These are phyloP conservation scores for Dinocampus coccinellae DNA, from an alignment of 2,888 invertebrate species.

Conservation along the genomic window DNA sequence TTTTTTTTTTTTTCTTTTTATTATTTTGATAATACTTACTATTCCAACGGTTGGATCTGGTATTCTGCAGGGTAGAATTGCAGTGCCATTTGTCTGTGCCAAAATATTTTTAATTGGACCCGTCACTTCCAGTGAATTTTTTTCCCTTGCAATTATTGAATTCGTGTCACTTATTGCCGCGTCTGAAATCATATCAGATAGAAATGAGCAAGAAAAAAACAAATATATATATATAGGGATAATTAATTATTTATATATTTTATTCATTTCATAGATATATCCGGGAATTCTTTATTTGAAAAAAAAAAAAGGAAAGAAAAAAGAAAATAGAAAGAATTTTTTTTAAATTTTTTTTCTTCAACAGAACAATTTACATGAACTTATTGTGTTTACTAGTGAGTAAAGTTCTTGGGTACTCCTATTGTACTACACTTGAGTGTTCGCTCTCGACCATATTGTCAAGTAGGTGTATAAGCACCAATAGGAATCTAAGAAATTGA, in stretches of 20 bases:
- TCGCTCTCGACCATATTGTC: conserved; percentile 35
- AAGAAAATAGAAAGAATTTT: too few relatives aligned
- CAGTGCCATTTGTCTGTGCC: conserved; percentile 76
- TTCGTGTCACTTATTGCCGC: conserved; percentile 35
- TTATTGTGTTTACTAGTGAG: conserved; percentile 45
- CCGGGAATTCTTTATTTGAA: too few relatives aligned
- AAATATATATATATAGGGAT: neutral
- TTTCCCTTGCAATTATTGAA: conserved; percentile 14
- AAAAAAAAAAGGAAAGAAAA: conserved; percentile 17
- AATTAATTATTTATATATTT: neutral
- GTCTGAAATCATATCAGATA: conserved; percentile 39
- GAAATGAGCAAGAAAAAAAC: neutral
- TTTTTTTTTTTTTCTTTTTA: too few relatives aligned
- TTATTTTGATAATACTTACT: conserved; percentile 73
- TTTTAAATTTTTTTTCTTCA: neutral
- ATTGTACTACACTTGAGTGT: conserved; percentile 28
- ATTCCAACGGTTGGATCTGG: conserved; percentile 76
- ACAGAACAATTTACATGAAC: conserved; percentile 42
- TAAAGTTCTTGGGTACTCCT: conserved; percentile 27
- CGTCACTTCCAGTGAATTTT: conserved; percentile 10
- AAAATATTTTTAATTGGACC: conserved; percentile 71
- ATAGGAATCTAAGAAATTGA: conserved; percentile 44
- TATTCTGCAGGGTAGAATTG: conserved; percentile 76
- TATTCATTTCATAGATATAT: neutral
- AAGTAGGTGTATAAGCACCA: conserved; percentile 34